Evolutionary conservation across 2,797 vertebrate genomes (phyloP), one percentile per base, ranked within the genome.

Genomic region (Micropoecilia bifurca): DNA sequence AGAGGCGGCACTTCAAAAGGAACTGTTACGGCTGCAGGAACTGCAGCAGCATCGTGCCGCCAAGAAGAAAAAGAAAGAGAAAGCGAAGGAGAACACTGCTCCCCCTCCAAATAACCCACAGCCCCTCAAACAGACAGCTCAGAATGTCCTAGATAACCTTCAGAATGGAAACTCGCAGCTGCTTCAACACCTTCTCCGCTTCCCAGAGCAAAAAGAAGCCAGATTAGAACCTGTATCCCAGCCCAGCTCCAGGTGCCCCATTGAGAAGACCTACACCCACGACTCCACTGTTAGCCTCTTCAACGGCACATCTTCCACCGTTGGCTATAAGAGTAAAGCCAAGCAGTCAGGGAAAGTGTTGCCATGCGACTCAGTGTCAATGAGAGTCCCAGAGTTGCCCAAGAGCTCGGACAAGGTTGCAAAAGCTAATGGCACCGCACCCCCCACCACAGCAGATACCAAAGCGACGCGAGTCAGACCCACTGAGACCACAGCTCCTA

Each of bases 31-130:
- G 43, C 96, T 99, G 83, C 97, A 98, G 83, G 97, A 98, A 89
- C 95, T 97, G 55, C 97, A 97, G 90, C 97, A 97, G 36, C 94
- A 98, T 76, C 94, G 96, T 0, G 95, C 96, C 0, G 94, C 96
- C 59, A 99, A 98, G 92, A 99, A 99, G 95, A 99, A 99, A 97
- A 98, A 96, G 96, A 98, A 97, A 91, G 98, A 99, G 53, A 95
- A 96, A 85, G 91, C 95, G 1, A 95, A 94, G 89, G 96, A 96
- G 85, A 92, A 93, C 84, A 91, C 94, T 0, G 85, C 94, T 3
- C 88, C 92, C 71, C 88, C 91, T 74, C 94, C 95, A 6, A 95
- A 94, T 76, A 96, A 94, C 91, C 95, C 96, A 71, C 97, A 96
- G 90, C 94, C 95, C 59, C 95, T 95, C 43, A 93, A 96, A 87